Conservation (phyloP, 2,888 invertebrate species). For the Chrysolina oricalcia region DNA sequence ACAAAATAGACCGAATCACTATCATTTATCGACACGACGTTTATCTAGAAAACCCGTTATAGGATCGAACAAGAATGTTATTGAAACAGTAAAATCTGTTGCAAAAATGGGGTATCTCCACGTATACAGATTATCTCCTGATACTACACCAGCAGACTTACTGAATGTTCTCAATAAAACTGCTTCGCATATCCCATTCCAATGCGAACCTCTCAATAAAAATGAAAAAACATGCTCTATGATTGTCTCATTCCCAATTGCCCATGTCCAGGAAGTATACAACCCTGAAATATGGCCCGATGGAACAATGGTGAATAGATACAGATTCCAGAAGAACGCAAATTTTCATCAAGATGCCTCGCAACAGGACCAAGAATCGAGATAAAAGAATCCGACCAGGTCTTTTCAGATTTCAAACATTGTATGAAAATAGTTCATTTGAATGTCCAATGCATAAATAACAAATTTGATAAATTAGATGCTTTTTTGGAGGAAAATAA, state of each 20-base stretch:
- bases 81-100: background rate
- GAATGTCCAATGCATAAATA: background rate
- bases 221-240: background rate
- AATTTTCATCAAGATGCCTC: background rate
- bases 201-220: background rate
- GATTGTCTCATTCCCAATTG: background rate
- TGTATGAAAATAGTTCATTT: background rate
- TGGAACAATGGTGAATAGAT: background rate
- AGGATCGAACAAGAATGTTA: background rate
- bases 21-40: background rate
- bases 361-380: background rate
- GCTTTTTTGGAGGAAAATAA: background rate
- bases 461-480: conserved; percentile 1
- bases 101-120: background rate
- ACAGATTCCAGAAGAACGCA: background rate
- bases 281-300: background rate
- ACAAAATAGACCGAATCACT: background rate
- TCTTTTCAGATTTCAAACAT: background rate
- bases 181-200: background rate
- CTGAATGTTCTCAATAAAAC: background rate
- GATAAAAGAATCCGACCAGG: background rate
- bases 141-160: background rate
- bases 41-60: background rate
- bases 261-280: background rate
- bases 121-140: background rate